Conservation (phyloP, 2,797 vertebrate genomes). For the Dipus sagitta region DNA sequence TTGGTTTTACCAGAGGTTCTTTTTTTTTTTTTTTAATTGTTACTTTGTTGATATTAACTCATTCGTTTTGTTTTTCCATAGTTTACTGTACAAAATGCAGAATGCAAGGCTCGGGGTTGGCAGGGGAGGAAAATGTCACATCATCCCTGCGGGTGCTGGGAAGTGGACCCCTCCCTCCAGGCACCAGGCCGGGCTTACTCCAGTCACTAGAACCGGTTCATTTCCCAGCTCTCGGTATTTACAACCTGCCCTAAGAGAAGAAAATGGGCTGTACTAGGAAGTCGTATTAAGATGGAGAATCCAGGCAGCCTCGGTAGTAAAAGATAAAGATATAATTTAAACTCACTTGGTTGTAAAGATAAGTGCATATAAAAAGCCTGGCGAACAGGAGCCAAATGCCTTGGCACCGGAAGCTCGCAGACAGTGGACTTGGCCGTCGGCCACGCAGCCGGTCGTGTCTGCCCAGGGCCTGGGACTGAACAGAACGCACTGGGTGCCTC, state of each 20-base stretch:
- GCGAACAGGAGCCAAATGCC: slow-evolving; percentile 63
- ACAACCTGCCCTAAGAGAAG: slow-evolving; percentile 66
- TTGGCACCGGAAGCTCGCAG: slow-evolving; percentile 72
- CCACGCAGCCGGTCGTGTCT: slow-evolving; percentile 9
- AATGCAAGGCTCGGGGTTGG: not conserved
- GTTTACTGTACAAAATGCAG: not conserved
- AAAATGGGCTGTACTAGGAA: slow-evolving; percentile 72
- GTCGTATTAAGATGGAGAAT: slow-evolving; percentile 56
- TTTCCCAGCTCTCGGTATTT: slow-evolving; percentile 74
- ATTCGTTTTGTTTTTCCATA: slow-evolving; percentile 24
- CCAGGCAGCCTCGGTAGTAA: slow-evolving; percentile 59
- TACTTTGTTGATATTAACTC: not conserved
- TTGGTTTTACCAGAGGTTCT: not conserved
- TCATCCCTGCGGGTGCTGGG: slow-evolving; percentile 39
- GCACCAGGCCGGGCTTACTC: not conserved
- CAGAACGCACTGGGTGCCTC: not conserved
- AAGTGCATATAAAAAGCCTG: slow-evolving; percentile 80
- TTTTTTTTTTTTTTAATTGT: not conserved
- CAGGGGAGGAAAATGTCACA: slow-evolving; percentile 5
- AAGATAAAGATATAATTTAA: slow-evolving; percentile 78
- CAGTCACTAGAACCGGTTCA: slow-evolving; percentile 63
- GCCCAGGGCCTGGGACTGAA: not conserved
- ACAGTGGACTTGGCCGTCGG: slow-evolving; percentile 33
- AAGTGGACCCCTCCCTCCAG: slow-evolving; percentile 61
- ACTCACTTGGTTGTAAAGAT: slow-evolving; percentile 78